Conservation (phyloP, 2,797 vertebrate species). For the Tangara arthus region DNA sequence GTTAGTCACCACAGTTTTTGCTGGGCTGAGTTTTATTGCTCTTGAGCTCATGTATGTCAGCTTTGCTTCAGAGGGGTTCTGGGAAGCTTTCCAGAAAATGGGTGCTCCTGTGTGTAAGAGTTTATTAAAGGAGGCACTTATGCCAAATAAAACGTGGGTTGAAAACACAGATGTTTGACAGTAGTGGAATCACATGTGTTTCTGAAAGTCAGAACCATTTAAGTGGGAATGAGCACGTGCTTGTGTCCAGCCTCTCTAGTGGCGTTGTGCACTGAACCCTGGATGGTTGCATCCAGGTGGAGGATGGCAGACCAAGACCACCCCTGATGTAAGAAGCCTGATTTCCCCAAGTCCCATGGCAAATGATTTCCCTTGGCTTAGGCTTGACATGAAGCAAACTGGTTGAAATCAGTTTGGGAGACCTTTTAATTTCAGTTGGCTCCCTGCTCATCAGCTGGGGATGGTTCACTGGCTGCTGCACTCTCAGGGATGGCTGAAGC, state of each 20-base stretch:
- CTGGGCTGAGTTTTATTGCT: neutral
- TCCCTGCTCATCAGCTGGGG: rapidly evolving
- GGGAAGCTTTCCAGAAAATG: neutral
- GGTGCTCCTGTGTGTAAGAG: neutral
- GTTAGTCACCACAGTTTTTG: neutral
- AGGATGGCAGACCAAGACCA: neutral
- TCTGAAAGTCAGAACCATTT: neutral
- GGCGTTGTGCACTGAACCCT: neutral
- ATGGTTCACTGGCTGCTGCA: neutral
- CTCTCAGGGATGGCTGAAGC: neutral
- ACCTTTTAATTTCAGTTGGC: neutral
- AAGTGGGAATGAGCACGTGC: neutral
- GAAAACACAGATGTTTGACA: neutral
- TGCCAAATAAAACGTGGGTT: neutral
- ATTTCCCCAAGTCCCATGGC: neutral
- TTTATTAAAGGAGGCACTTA: neutral
- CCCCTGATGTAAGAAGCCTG: neutral
- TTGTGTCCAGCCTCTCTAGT: neutral
- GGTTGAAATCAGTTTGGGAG: neutral
- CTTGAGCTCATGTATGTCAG: neutral
- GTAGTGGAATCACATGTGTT: neutral
- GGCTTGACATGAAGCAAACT: neutral
- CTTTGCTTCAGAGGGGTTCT: neutral
- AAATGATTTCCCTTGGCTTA: neutral
- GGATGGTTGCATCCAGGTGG: neutral